These are phyloP conservation scores for Trisateles emortualis DNA, from an alignment of 2,888 invertebrate species.

Conservation along the genomic window DNA sequence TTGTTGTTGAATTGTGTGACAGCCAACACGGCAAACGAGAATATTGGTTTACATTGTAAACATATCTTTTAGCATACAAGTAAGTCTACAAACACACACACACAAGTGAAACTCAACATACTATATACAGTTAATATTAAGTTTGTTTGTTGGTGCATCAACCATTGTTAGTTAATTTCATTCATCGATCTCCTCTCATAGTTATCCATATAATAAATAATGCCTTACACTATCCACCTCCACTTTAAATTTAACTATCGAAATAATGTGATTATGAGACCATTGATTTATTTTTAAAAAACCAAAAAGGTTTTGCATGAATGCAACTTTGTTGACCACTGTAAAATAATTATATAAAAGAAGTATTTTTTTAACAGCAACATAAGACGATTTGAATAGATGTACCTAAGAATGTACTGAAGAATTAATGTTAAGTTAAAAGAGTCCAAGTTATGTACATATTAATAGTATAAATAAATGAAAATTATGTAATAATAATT, in stretches of 20 bases:
- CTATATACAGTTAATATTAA: constrained; percentile 39
- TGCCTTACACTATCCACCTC: constrained; percentile 48
- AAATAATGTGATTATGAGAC: constrained; percentile 80
- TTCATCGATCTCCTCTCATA: constrained; percentile 45
- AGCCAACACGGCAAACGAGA: constrained; percentile 22
- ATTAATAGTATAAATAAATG: constrained; percentile 53
- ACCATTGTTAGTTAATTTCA: constrained; percentile 44
- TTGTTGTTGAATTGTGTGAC: constrained; percentile 31
- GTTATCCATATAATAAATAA: constrained; percentile 49
- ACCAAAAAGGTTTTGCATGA: constrained; percentile 72
- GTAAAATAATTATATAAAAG: constrained; percentile 53
- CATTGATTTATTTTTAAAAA: constrained; percentile 79
- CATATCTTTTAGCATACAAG: constrained; percentile 49
- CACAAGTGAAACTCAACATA: constrained; percentile 42
- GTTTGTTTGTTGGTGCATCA: constrained; percentile 39
- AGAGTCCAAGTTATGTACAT: constrained; percentile 62
- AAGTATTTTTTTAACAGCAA: constrained; percentile 45
- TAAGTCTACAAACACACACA: constrained; percentile 36
- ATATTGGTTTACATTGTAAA: constrained; percentile 27
- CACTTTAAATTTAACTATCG: constrained; percentile 53
- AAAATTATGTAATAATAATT: constrained; percentile 69
- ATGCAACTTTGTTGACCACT: constrained; percentile 70
- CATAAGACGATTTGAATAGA: constrained; percentile 52
- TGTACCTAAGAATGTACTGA: constrained; percentile 70
- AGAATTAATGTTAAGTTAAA: constrained; percentile 61